These are phyloP conservation scores for Tinea semifulvella DNA, from an alignment of 2,888 invertebrate genomes.

Conservation along the genomic window DNA sequence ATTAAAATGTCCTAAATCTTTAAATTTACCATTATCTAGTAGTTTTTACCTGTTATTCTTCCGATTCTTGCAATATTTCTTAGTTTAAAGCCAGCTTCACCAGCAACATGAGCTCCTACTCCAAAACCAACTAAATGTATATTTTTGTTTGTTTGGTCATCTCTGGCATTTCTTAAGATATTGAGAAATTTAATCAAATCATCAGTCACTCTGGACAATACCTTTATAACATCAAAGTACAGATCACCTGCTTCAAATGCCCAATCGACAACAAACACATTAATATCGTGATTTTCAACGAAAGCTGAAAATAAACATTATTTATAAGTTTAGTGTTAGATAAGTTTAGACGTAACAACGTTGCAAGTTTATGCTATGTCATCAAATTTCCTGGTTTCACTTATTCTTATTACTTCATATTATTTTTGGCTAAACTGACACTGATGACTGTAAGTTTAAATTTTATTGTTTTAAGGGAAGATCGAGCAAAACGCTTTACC, in stretches of 20 bases:
- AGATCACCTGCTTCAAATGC: slow-evolving; percentile 3
- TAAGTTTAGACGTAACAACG: too few relatives aligned
- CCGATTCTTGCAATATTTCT: slow-evolving; percentile 6
- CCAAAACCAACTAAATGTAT: slow-evolving; percentile 19
- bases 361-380: too few relatives aligned
- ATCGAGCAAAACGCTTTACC: too few relatives aligned
- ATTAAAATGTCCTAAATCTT: neutral
- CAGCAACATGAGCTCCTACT: slow-evolving; percentile 18
- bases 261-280: slow-evolving; percentile 9
- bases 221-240: slow-evolving; percentile 1
- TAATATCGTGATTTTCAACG: neutral
- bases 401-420: too few relatives aligned
- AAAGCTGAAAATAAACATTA: neutral
- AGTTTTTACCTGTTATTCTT: slow-evolving; percentile 18
- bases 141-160: neutral
- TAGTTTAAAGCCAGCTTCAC: slow-evolving; percentile 13
- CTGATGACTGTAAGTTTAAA: too few relatives aligned
- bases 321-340: neutral
- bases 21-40: too few relatives aligned
- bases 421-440: too few relatives aligned
- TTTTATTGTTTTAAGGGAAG: too few relatives aligned
- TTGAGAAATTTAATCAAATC: neutral
- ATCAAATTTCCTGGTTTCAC: too few relatives aligned
- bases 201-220: neutral
- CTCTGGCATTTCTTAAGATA: neutral